Evolutionary conservation across 2,888 invertebrate species (phyloP).

Genomic region (Marronus borbonicus): DNA sequence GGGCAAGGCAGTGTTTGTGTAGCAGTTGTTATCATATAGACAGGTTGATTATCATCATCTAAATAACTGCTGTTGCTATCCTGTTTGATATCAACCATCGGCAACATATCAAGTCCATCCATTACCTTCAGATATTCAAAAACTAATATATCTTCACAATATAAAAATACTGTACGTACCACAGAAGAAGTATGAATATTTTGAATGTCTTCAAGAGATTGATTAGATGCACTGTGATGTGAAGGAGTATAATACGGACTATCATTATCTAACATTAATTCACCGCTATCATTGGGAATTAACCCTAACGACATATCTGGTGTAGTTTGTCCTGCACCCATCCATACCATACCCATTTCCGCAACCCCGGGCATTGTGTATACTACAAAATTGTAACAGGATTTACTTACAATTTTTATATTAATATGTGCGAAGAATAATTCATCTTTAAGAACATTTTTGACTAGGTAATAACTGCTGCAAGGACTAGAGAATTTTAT

Average conservation of each 20-base stretch:
- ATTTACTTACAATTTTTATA: constrained; percentile 7
- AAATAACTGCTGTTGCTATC: constrained; percentile 71
- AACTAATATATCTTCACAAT: neutral
- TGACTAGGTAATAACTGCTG: constrained; percentile 28
- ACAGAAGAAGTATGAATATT: constrained; percentile 71
- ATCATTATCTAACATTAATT: constrained; percentile 69
- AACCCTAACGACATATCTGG: constrained; percentile 71
- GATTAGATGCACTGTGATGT: constrained; percentile 69
- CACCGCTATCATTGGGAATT: constrained; percentile 65
- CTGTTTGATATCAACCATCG: constrained; percentile 68
- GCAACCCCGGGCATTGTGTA: constrained; percentile 73
- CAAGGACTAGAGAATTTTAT: constrained; percentile 43
- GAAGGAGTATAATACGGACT: constrained; percentile 70
- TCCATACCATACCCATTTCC: constrained; percentile 80
- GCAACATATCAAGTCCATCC: constrained; percentile 69
- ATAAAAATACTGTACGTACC: constrained; percentile 64
- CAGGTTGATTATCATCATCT: constrained; percentile 70
- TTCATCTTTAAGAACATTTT: constrained; percentile 43
- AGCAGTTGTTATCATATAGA: constrained; percentile 72
- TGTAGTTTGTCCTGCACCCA: constrained; percentile 75
- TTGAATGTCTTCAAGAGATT: constrained; percentile 72
- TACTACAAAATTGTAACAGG: constrained; percentile 57
- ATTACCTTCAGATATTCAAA: constrained; percentile 62
- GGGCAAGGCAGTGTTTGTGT: constrained; percentile 74
- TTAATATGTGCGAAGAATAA: neutral